A percentile compares a stretch with the other conserved stretches of the same genome.
These are phyloP conservation scores for Picathartes gymnocephalus DNA, from an alignment of 2,113 vertebrate species.

Conservation along the genomic window DNA sequence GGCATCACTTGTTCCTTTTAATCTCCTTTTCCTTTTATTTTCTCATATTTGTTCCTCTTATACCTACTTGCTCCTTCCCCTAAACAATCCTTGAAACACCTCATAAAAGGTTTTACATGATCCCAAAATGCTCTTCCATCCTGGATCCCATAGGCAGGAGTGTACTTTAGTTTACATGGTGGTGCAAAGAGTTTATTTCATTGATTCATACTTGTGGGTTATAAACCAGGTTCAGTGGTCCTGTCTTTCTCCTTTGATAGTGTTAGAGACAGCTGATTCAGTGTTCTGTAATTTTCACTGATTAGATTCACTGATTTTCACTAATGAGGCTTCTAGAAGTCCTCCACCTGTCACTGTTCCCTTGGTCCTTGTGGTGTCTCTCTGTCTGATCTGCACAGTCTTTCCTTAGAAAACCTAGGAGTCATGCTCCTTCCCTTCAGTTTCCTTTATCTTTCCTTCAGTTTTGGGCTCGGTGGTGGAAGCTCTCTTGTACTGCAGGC, in stretches of 20 bases:
- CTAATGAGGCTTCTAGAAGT: not conserved
- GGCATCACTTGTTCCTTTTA: not conserved
- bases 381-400: not conserved
- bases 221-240: not conserved
- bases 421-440: not conserved
- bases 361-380: not conserved
- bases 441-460: not conserved
- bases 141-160: not conserved
- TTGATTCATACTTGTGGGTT: not conserved
- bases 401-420: not conserved
- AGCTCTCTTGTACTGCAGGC: not conserved
- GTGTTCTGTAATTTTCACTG: not conserved
- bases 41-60: not conserved
- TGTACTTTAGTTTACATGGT: not conserved
- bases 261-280: not conserved
- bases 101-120: not conserved
- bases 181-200: not conserved
- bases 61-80: not conserved
- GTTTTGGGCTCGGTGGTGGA: not conserved
- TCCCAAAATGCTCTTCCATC: not conserved
- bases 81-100: not conserved
- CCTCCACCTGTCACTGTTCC: not conserved
- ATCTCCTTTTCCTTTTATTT: not conserved
- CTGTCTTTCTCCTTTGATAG: not conserved
- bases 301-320: not conserved